phyloP scores from a whole-genome alignment of 1,140 invertebrate species.

The Tetragonula clypearis region DNA sequence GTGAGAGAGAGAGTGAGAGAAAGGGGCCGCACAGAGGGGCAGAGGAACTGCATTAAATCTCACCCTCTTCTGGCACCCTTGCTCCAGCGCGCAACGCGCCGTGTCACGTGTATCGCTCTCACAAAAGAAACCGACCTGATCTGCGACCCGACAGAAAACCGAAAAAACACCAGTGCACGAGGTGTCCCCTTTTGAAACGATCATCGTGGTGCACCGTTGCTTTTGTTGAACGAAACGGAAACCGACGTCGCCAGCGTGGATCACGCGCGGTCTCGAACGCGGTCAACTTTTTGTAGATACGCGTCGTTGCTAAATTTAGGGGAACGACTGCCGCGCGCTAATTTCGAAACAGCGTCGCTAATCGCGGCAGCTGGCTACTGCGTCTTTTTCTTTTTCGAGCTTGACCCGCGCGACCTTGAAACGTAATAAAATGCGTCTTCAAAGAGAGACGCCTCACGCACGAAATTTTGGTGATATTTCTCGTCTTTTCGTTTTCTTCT shows the following conservation, averaged over 20 bases:
- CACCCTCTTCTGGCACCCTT: conserved; percentile 59
- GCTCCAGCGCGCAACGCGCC: conserved; percentile 21
- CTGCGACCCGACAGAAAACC: conserved; percentile 45
- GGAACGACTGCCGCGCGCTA: background rate
- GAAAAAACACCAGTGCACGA: conserved; percentile 26
- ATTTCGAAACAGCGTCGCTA: background rate
- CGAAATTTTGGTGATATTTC: background rate
- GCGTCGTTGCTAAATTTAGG: background rate
- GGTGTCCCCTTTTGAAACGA: conserved; percentile 34
- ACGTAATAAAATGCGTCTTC: background rate
- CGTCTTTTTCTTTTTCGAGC: background rate
- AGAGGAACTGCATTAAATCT: conserved; percentile 60
- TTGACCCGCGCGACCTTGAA: background rate
- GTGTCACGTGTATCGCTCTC: conserved; percentile 58
- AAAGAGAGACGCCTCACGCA: background rate
- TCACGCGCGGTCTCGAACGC: background rate
- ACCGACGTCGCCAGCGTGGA: background rate
- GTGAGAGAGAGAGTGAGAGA: too few relatives aligned
- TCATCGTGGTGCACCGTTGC: conserved; percentile 13
- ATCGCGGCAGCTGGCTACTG: background rate
- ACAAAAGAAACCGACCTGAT: conserved; percentile 64
- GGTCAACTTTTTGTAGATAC: background rate
- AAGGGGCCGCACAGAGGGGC: background rate
- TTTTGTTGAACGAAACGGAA: background rate
- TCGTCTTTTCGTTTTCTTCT: background rate